Evolutionary conservation across 2,888 invertebrate species (phyloP), one percentile per base, ranked within the genome.

Genomic region (Plebejus argus): DNA sequence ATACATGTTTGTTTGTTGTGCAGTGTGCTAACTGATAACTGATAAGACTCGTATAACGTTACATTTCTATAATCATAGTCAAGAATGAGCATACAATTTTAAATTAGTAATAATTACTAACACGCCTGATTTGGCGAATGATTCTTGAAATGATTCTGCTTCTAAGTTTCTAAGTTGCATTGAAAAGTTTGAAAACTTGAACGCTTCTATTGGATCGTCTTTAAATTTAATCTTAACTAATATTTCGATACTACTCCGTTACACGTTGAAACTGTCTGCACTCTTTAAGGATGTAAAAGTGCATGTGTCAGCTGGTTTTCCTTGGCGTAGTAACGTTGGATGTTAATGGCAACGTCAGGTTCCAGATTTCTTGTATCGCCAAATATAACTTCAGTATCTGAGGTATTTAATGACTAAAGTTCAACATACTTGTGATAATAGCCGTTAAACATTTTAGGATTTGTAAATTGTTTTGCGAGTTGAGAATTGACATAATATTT

Each of bases 221-320:
- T 6, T 58, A 7, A 58, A 20, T 58, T 58, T 1, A 58, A 58
- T 58, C 6, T 58, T n/a, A n/a, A 61, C 10, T 61, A 61, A 12
- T 58, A 58, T 15, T 66, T 66, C 12, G 28, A 66, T 66, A 15
- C 8, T 23, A 15, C 15, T 28, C 3, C 3, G 15, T 33, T 15
- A 66, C 28, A 28, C 3, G 28, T 74, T 49, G 49, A 15, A 49
- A 15, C 12, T 74, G 23, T 74, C 49, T 12, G 39, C 23, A 49
- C 8, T 49, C 23, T 74, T 33, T 74, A 74, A 74, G 74, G 74
- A 74, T 74, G 74, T 74, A 74, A 74, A 74, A 74, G 74, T 74
- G 23, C 74, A 28, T 7, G 74, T 28, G 74, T 23, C 53, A 8
- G 74, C 74, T 53, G 28, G 74, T 74, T 74, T 74, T 74, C 74